Evolutionary conservation across 2,797 vertebrate species (phyloP).

Genomic region (Luscinia luscinia): DNA sequence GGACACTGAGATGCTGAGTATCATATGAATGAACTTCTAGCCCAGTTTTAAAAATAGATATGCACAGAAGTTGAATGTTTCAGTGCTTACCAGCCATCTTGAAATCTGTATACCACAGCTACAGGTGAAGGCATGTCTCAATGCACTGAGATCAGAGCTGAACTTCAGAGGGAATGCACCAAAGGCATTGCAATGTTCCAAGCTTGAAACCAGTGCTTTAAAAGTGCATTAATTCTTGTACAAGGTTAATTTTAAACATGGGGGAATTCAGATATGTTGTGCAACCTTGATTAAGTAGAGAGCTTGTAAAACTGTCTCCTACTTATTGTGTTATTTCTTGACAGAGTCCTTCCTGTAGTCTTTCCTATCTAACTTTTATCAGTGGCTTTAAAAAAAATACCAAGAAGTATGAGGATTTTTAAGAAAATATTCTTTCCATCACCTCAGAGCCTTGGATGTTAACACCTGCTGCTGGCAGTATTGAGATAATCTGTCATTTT

Average conservation of each 20-base stretch:
- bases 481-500: not conserved
- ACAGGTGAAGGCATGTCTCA: not conserved
- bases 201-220: not conserved
- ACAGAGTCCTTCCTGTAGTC: not conserved
- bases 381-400: not conserved
- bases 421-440: not conserved
- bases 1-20: not conserved
- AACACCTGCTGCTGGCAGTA: not conserved
- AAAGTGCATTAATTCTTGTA: not conserved
- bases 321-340: not conserved
- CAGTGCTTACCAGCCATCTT: rapidly evolving
- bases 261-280: not conserved
- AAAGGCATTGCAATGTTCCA: not conserved
- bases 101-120: not conserved
- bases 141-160: not conserved
- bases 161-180: not conserved
- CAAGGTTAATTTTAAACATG: not conserved
- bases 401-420: not conserved
- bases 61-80: not conserved
- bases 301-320: not conserved
- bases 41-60: not conserved
- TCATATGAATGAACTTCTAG: not conserved
- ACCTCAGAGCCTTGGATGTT: not conserved
- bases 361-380: not conserved
- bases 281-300: not conserved